A percentile compares a stretch with the other conserved stretches of the same genome.
Conservation (phyloP, 1,140 invertebrate species). For the Saxidomus purpurata region DNA sequence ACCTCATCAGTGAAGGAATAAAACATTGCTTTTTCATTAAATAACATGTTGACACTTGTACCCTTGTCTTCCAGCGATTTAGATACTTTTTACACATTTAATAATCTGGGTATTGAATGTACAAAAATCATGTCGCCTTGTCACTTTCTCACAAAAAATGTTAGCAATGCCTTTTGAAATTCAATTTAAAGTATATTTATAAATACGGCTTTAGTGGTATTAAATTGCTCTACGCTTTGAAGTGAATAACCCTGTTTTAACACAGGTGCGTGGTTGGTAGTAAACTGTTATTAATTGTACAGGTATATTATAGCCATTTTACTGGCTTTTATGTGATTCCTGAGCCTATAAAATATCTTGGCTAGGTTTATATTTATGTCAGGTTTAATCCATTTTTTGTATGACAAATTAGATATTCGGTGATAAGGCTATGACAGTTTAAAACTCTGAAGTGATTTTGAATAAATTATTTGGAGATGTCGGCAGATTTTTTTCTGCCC, state of each 20-base stretch:
- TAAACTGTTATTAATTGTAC: slow-evolving; percentile 49
- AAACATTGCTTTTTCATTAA: no score
- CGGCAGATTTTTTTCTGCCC: neutral
- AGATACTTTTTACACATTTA: neutral
- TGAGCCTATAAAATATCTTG: slow-evolving; percentile 9
- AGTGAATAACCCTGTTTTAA: slow-evolving; percentile 45
- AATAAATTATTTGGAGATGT: slow-evolving; percentile 27
- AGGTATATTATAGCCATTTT: slow-evolving; percentile 19
- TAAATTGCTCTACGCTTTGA: slow-evolving; percentile 47
- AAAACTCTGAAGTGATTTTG: neutral
- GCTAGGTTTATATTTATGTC: slow-evolving; percentile 9
- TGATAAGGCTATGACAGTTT: slow-evolving; percentile 7
- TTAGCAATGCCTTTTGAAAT: slow-evolving; percentile 38
- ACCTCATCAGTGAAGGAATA: no score
- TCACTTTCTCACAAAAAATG: slow-evolving; percentile 42
- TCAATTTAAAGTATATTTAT: slow-evolving; percentile 56
- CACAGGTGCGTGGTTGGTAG: slow-evolving; percentile 39
- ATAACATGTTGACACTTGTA: no score
- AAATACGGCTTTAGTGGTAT: slow-evolving; percentile 36
- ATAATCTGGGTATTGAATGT: neutral
- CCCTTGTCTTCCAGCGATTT: neutral
- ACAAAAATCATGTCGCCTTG: slow-evolving; percentile 27
- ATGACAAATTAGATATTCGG: slow-evolving; percentile 30
- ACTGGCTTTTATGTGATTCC: slow-evolving; percentile 28
- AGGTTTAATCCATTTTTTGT: slow-evolving; percentile 40